A percentile compares a stretch with the other conserved stretches of the same genome.
These are phyloP conservation scores for Rana temporaria DNA, from an alignment of 2,113 vertebrate genomes.

Conservation along the genomic window DNA sequence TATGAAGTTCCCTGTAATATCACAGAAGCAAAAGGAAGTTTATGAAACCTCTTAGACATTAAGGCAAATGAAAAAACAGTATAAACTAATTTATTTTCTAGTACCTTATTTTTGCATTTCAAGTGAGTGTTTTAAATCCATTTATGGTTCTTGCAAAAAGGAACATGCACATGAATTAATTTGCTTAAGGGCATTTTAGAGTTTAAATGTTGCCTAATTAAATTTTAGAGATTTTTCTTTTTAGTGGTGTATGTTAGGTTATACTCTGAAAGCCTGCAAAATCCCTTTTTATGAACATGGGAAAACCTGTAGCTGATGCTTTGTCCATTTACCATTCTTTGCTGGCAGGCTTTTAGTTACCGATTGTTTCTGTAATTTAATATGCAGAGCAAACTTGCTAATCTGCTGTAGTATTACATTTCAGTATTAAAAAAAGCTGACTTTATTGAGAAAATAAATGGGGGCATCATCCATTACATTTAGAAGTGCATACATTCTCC, in stretches of 20 bases:
- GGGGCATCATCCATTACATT: too few relatives aligned
- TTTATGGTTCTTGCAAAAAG: constrained; percentile 8
- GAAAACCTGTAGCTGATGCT: background rate
- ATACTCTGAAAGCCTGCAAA: constrained; percentile 22
- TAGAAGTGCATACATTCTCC: too few relatives aligned
- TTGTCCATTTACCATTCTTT: constrained; percentile 6
- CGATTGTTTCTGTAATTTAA: background rate
- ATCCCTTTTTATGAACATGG: background rate
- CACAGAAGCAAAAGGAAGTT: background rate
- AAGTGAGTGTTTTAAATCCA: constrained; percentile 11
- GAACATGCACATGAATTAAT: constrained; percentile 20
- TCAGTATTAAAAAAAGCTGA: too few relatives aligned
- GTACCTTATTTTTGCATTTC: background rate
- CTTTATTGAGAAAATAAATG: too few relatives aligned
- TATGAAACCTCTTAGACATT: background rate
- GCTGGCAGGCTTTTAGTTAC: background rate
- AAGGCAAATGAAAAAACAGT: background rate
- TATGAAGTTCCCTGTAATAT: background rate
- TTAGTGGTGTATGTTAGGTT: constrained; percentile 11
- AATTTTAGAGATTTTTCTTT: constrained; percentile 37
- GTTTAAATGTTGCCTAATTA: constrained; percentile 36
- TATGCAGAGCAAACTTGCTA: too few relatives aligned
- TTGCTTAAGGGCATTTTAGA: constrained; percentile 37
- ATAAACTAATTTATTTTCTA: background rate
- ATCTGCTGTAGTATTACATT: too few relatives aligned